Evolutionary conservation across 2,888 invertebrate species (phyloP).

Genomic region (Drosophila longiperda): DNA sequence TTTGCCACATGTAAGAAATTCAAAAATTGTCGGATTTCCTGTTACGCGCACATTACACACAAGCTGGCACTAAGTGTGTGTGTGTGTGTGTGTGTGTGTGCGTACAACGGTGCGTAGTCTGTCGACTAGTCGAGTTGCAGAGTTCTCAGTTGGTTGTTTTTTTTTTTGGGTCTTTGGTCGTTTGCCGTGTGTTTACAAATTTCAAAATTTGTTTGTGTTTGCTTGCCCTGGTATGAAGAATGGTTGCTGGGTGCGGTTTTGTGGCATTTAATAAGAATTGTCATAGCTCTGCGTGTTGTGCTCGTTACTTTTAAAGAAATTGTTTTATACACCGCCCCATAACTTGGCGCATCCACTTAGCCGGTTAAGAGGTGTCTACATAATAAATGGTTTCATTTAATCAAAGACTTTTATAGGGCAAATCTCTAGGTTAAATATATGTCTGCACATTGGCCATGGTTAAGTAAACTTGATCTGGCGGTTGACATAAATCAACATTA

Average conservation of each 20-base stretch:
- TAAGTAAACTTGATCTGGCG: constrained; percentile 71
- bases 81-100: background rate
- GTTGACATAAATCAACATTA: constrained; percentile 76
- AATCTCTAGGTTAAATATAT: constrained; percentile 61
- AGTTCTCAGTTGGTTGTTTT: constrained; percentile 36
- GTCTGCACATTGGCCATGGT: constrained; percentile 48
- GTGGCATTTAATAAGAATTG: constrained; percentile 50
- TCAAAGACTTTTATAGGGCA: constrained; percentile 71
- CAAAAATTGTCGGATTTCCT: constrained; percentile 76
- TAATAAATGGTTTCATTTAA: constrained; percentile 81
- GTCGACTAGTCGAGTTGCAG: constrained; percentile 62
- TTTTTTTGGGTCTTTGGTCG: constrained; percentile 43
- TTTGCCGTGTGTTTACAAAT: constrained; percentile 76
- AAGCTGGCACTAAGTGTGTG: background rate
- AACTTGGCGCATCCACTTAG: constrained; percentile 2
- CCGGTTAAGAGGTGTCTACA: constrained; percentile 57
- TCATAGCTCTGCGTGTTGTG: constrained; percentile 64
- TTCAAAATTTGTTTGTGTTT: constrained; percentile 79
- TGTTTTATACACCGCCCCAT: constrained; percentile 53
- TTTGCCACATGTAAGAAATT: constrained; percentile 65
- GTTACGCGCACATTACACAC: constrained; percentile 46
- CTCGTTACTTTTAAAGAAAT: constrained; percentile 73
- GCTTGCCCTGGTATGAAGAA: constrained; percentile 44
- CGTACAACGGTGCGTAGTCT: constrained; percentile 23
- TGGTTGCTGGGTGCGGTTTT: constrained; percentile 12